Evolutionary conservation across 1,140 invertebrate species (phyloP).

Genomic region (Eupeodes corollae): DNA sequence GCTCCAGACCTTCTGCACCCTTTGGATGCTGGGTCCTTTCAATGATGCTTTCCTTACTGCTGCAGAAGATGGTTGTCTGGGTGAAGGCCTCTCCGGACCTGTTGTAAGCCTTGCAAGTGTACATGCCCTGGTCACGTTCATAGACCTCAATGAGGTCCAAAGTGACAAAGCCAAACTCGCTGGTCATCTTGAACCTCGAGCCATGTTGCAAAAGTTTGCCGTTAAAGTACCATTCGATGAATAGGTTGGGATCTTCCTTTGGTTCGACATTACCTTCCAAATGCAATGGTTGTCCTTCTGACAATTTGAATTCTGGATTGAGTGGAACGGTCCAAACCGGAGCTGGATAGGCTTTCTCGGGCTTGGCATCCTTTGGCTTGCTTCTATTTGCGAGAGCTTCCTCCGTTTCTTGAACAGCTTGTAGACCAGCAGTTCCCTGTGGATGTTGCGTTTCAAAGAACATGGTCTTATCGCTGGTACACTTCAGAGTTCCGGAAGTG

Average conservation of each 20-base stretch:
- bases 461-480: conserved; percentile 65
- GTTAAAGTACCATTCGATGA: conserved; percentile 89
- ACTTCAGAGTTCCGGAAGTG: conserved; percentile 75
- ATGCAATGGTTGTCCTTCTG: conserved; percentile 81
- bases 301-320: conserved; percentile 67
- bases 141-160: conserved; percentile 81
- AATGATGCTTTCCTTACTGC: conserved; percentile 69
- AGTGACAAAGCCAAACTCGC: conserved; percentile 87
- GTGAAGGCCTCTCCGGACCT: conserved; percentile 83
- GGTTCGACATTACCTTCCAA: conserved; percentile 90
- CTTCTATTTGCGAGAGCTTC: conserved; percentile 59
- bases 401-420: conserved; percentile 76
- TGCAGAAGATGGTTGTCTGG: conserved; percentile 75
- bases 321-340: conserved; percentile 80
- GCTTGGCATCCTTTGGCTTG: conserved; percentile 48
- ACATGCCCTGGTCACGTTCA: conserved; percentile 87
- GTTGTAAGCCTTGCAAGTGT: conserved; percentile 81
- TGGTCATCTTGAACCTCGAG: conserved; percentile 74
- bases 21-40: conserved; percentile 87
- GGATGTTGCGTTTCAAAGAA: conserved; percentile 83
- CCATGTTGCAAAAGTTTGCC: conserved; percentile 76
- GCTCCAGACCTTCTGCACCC: conserved; percentile 78
- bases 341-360: conserved; percentile 69
- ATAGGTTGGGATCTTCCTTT: conserved; percentile 91
- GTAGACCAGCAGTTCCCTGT: conserved; percentile 71